These are phyloP conservation scores for Tenthredo notha DNA, from an alignment of 2,888 invertebrate species.

Conservation along the genomic window DNA sequence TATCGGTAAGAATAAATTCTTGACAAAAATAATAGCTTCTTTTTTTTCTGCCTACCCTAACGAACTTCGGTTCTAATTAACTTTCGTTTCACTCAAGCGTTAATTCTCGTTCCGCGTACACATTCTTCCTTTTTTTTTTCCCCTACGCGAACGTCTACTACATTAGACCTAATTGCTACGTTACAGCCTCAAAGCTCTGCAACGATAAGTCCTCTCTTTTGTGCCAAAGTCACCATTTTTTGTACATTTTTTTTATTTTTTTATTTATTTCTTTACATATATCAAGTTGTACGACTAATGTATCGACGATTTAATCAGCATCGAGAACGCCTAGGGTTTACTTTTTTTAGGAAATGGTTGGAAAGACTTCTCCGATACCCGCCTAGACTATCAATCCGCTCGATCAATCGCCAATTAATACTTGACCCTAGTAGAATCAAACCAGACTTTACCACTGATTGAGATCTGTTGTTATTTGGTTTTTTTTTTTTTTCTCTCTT, in stretches of 20 bases:
- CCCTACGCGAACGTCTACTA: not conserved
- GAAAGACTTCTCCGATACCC: slow-evolving; percentile 11
- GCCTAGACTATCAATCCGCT: slow-evolving; percentile 9
- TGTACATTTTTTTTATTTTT: not conserved
- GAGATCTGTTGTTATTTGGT: not conserved
- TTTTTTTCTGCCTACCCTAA: not conserved
- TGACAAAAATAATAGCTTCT: not conserved
- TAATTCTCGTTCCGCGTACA: slow-evolving; percentile 1
- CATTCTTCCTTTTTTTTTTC: not conserved
- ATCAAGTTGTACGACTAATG: not conserved
- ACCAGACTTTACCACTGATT: slow-evolving; percentile 24
- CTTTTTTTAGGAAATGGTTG: slow-evolving; percentile 25
- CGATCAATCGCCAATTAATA: slow-evolving; percentile 45
- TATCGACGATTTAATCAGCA: not conserved
- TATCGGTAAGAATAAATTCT: not conserved
- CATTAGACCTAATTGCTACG: slow-evolving; percentile 21
- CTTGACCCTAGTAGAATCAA: slow-evolving; percentile 23
- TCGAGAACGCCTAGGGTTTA: not conserved
- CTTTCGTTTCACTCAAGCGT: slow-evolving; percentile 8
- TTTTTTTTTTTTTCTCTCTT: not conserved
- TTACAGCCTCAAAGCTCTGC: slow-evolving; percentile 22
- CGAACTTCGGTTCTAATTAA: slow-evolving; percentile 29
- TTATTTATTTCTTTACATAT: too few relatives aligned
- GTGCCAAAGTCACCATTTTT: not conserved
- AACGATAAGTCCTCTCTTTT: not conserved